A percentile compares a stretch with the other conserved stretches of the same genome.
phyloP scores from a whole-genome alignment of 2,797 vertebrate species.

The Chrysocyon brachyurus region DNA sequence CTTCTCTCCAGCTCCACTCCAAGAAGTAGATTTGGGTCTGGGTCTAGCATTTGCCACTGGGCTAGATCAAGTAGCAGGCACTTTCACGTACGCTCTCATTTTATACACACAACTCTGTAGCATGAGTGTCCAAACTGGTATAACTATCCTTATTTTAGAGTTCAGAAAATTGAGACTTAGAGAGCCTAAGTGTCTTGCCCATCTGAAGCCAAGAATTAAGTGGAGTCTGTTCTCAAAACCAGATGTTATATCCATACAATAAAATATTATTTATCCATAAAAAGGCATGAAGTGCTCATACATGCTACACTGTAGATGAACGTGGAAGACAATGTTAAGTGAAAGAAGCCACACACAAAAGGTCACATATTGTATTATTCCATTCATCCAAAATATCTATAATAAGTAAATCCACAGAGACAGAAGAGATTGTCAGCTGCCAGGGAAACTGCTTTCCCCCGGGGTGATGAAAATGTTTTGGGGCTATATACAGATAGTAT shows the following conservation, averaged over 20 bases:
- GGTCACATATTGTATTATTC: background rate
- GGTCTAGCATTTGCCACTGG: background rate
- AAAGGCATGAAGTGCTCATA: background rate
- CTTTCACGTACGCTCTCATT: background rate
- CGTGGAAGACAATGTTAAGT: background rate
- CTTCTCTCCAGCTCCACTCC: background rate
- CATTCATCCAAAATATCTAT: background rate
- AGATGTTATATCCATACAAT: background rate
- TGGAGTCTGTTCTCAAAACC: background rate
- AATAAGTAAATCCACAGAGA: background rate
- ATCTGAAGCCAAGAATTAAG: background rate
- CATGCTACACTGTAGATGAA: background rate
- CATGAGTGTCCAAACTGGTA: background rate
- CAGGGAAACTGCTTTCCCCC: background rate
- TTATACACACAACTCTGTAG: background rate
- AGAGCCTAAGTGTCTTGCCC: background rate
- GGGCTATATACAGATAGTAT: background rate
- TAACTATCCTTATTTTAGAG: background rate
- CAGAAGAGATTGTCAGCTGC: background rate
- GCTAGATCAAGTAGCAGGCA: background rate
- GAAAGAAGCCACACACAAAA: background rate
- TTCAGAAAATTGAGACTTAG: conserved; percentile 10
- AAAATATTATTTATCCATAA: background rate
- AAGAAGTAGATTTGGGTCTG: background rate
- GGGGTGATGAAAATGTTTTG: background rate